Conservation (phyloP, 2,113 vertebrate genomes). For the Dasypus novemcinctus region DNA sequence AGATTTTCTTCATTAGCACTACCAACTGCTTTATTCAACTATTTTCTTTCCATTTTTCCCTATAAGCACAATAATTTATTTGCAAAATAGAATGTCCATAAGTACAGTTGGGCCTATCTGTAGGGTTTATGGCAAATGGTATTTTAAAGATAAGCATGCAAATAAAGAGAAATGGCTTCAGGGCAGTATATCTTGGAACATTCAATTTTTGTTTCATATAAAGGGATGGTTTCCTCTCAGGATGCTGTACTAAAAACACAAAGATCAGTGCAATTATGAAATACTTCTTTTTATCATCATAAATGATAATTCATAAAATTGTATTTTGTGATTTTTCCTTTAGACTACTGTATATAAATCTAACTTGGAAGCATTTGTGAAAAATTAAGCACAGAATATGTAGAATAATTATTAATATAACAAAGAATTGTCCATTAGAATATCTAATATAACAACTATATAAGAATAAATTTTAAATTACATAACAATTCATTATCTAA, state of each 20-base stretch:
- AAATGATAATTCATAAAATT: not conserved
- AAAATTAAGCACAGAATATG: not conserved
- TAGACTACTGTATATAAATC: not conserved
- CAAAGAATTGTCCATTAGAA: not conserved
- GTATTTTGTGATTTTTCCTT: not conserved
- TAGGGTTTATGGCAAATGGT: constrained; percentile 25
- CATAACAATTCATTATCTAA: not conserved
- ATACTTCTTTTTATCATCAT: not conserved
- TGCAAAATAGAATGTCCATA: not conserved
- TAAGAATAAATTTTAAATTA: not conserved
- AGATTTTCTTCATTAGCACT: constrained; percentile 46
- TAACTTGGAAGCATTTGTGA: not conserved
- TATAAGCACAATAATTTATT: constrained; percentile 24
- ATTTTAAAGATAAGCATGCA: constrained; percentile 55
- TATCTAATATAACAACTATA: not conserved
- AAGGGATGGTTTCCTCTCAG: not conserved
- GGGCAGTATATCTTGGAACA: not conserved
- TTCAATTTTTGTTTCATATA: not conserved
- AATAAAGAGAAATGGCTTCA: not conserved
- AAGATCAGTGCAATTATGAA: not conserved
- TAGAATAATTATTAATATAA: not conserved
- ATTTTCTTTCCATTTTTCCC: not conserved
- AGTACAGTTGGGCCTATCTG: not conserved
- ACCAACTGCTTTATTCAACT: constrained; percentile 17
- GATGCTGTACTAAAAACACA: not conserved